These are phyloP conservation scores for Chrysolina americana DNA, from an alignment of 2,888 invertebrate species.

Conservation along the genomic window DNA sequence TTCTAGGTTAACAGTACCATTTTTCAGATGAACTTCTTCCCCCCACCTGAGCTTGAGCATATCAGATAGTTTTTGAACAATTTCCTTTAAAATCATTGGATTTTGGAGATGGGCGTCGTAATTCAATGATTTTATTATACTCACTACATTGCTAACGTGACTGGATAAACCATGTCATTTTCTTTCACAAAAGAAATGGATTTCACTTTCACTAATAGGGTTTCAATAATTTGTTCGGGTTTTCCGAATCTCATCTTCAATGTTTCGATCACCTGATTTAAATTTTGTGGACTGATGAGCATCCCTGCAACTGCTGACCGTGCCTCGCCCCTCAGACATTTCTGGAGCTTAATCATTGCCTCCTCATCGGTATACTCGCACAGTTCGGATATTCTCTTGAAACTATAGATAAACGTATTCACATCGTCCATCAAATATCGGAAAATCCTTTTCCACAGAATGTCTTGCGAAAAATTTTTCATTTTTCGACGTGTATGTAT, in stretches of 20 bases:
- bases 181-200: too few relatives aligned
- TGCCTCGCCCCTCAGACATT: background rate
- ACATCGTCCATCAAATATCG: background rate
- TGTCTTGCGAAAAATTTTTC: background rate
- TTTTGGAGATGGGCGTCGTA: too few relatives aligned
- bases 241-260: background rate
- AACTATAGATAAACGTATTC: too few relatives aligned
- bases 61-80: too few relatives aligned
- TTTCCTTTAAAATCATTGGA: too few relatives aligned
- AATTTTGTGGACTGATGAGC: background rate
- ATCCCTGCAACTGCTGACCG: background rate
- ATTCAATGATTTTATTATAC: too few relatives aligned
- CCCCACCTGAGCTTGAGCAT: too few relatives aligned
- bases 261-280: background rate
- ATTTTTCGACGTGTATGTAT: background rate
- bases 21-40: too few relatives aligned
- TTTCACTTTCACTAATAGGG: background rate
- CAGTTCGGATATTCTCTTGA: too few relatives aligned
- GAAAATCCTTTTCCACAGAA: background rate
- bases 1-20: too few relatives aligned
- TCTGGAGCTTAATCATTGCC: background rate
- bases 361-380: conserved; percentile 6
- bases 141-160: too few relatives aligned
- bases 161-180: too few relatives aligned
- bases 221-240: background rate